phyloP scores from a whole-genome alignment of 2,888 invertebrate genomes.

The Pyrgus malvae region DNA sequence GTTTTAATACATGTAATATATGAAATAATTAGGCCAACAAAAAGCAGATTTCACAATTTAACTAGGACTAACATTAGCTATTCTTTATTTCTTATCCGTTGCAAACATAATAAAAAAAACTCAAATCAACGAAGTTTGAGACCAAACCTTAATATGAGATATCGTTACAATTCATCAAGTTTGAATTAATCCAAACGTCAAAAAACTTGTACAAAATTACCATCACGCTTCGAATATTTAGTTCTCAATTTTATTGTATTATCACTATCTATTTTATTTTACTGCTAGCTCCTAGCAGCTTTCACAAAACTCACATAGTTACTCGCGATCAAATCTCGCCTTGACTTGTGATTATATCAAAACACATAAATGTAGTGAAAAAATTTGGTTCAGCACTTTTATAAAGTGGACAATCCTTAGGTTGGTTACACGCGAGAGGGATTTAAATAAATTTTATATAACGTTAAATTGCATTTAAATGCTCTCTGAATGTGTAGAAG shows the following conservation, averaged over 20 bases:
- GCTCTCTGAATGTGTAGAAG: background rate
- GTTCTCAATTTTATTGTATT: slow-evolving; percentile 77
- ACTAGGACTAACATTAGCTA: too few relatives aligned
- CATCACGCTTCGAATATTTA: slow-evolving; percentile 60
- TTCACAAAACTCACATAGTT: slow-evolving; percentile 56
- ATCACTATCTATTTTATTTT: slow-evolving; percentile 78
- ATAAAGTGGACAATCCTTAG: slow-evolving; percentile 45
- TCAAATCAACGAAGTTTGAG: background rate
- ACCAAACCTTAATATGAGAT: background rate
- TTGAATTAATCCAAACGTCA: slow-evolving; percentile 46
- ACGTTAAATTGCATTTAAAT: background rate
- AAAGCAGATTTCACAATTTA: too few relatives aligned
- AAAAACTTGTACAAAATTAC: slow-evolving; percentile 72
- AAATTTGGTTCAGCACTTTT: slow-evolving; percentile 45
- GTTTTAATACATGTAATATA: too few relatives aligned
- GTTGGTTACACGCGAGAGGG: slow-evolving; percentile 26
- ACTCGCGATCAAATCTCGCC: slow-evolving; percentile 56
- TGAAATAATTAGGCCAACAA: too few relatives aligned
- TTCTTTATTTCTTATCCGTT: too few relatives aligned
- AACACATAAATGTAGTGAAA: slow-evolving; percentile 38
- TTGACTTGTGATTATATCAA: slow-evolving; percentile 56
- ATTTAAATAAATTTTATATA: background rate
- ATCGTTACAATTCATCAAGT: slow-evolving; percentile 20
- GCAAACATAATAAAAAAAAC: background rate
- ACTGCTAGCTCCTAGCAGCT: slow-evolving; percentile 78